phyloP scores from a whole-genome alignment of 2,888 invertebrate genomes.

The Sthenelais limicola region DNA sequence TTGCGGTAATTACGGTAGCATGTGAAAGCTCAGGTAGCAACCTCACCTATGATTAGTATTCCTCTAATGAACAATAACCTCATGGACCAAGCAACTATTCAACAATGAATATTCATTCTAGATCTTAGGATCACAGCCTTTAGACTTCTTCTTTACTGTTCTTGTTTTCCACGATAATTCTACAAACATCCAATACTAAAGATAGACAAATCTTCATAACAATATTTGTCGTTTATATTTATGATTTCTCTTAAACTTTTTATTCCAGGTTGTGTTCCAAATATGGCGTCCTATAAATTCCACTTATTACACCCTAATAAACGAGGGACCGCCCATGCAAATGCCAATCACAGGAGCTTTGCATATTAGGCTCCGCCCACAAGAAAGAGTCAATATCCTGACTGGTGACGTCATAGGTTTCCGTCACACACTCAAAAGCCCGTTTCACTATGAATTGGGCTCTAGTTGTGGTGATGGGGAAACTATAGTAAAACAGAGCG shows the following conservation, averaged over 20 bases:
- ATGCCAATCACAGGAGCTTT: conserved; percentile 6
- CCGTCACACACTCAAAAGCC: not conserved
- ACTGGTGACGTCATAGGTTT: conserved; percentile 14
- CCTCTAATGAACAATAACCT: too few species aligned
- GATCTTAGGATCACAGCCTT: too few species aligned
- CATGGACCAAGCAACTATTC: too few species aligned
- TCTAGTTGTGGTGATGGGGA: not conserved
- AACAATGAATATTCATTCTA: too few species aligned
- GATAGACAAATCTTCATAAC: too few species aligned
- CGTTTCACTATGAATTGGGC: conserved; percentile 14
- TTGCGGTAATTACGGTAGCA: too few species aligned
- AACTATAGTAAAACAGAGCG: not conserved
- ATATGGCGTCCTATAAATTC: conserved; percentile 8
- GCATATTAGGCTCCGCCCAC: conserved; percentile 1
- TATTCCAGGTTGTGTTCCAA: conserved; percentile 20
- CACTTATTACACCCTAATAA: not conserved
- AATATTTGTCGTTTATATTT: too few species aligned
- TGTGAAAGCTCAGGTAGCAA: too few species aligned
- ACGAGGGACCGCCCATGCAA: conserved; percentile 3
- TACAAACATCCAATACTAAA: too few species aligned
- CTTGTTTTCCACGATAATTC: too few species aligned
- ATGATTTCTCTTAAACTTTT: not conserved
- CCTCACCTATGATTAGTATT: too few species aligned
- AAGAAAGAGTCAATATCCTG: not conserved
- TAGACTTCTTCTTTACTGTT: too few species aligned